Base-by-base conservation (phyloP, 2,888 invertebrate species). In the Achlya flavicornis region DNA sequence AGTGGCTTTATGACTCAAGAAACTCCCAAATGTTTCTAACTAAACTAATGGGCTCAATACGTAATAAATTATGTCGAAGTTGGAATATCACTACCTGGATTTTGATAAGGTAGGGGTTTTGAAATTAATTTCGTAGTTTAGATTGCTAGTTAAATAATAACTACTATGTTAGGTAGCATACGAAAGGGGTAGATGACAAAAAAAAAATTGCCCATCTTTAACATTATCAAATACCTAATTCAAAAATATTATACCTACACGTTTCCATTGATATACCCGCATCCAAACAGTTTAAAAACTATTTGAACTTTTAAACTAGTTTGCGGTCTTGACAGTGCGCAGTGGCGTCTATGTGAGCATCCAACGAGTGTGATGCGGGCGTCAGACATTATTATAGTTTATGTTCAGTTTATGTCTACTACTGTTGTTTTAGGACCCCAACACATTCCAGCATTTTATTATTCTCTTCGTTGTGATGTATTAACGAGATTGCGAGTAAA, bases 401-500 rank as follows among this genome's bases (percentile, higher is more conserved):
- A 53, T 53, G 53, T 53, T 19, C 19, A 53, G 53, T 53, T 53
- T 19, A 53, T 53, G 53, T 53, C 53, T 19, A n/a, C 2, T 53
- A 53, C 53, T 60, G 60, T 43, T 43, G 60, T n/a, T 43, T 60
- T 60, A 60, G 60, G 41, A 43, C 60, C 41, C 53, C 19, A 16
- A 48, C 59, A 41, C 19, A 41, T 41, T 41, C 41, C 19, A 43
- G 14, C 19, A 58, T 26, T 62, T 62, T 65, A 62, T 65, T 61
- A 63, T 61, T 61, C 63, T 41, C 61, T 14, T 8, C 32, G 35
- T 19, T 43, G 46, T 35, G 35, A 66, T 68, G 60, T 70, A 69
- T 72, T 68, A 72, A 63, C 63, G 46, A 74, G 70, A 72, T 75
- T 75, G 68, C 61, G 61, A 74, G 75, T 73, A 81, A 80, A 77